Evolutionary conservation across 30 jellyfish, hydroid and myxozoan genomes (phyloP).

Genomic region (Hydractinia symbiolongicarpus): DNA sequence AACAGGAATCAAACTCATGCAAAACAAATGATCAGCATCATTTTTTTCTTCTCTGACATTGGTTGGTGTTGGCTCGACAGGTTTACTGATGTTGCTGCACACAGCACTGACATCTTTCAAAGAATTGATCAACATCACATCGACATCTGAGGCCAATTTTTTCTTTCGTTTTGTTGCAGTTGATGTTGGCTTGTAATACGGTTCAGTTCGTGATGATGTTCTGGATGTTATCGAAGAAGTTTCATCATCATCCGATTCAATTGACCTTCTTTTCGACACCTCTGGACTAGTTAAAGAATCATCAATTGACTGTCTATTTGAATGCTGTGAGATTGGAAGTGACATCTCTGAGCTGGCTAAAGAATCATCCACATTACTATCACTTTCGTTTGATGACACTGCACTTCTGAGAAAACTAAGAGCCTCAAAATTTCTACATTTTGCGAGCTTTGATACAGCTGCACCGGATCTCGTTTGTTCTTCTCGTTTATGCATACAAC

Average conservation of each 20-base stretch:
- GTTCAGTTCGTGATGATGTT: not conserved
- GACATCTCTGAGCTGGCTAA: too few species aligned
- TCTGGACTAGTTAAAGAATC: too few species aligned
- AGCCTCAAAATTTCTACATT: slow-evolving; percentile 28
- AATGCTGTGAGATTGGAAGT: too few species aligned
- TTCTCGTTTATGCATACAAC: slow-evolving; percentile 36
- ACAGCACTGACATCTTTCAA: not conserved
- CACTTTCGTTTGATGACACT: slow-evolving; percentile 19
- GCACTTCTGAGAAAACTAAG: slow-evolving; percentile 23
- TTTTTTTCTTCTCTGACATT: not conserved
- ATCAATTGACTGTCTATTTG: too few species aligned
- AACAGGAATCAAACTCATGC: not conserved
- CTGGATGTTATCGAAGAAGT: not conserved
- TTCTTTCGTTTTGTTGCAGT: not conserved
- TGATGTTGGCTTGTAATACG: not conserved
- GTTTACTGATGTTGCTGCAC: not conserved
- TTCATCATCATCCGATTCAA: not conserved
- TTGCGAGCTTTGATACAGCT: slow-evolving; percentile 20
- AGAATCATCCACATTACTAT: slow-evolving; percentile 17
- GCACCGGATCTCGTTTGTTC: slow-evolving; percentile 39
- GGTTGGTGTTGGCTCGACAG: not conserved
- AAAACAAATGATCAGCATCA: not conserved
- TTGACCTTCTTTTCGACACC: not conserved
- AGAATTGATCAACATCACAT: not conserved
- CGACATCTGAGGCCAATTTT: not conserved